A percentile compares a stretch with the other conserved stretches of the same genome.
Conservation (phyloP, 2,797 vertebrate genomes). For the Linurgus olivaceus region DNA sequence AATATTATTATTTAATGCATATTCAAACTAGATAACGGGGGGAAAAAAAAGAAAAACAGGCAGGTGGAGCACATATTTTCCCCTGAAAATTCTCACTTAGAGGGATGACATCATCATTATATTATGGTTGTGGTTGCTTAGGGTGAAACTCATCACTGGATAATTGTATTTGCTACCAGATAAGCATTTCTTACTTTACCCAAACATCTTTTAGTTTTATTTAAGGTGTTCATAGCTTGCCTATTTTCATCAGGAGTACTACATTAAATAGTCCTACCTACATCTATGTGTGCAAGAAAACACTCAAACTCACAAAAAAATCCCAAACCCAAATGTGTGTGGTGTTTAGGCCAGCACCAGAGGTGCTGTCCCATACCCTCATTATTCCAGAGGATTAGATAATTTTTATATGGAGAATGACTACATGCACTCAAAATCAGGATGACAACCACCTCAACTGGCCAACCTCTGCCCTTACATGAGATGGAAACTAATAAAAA, state of each 20-base stretch:
- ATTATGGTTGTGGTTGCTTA: background rate
- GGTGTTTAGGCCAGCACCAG: background rate
- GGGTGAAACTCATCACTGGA: background rate
- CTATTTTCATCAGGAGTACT: background rate
- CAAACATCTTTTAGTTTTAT: background rate
- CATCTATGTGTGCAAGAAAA: background rate
- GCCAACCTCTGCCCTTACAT: background rate
- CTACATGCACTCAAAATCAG: background rate
- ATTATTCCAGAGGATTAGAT: background rate
- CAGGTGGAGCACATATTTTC: background rate
- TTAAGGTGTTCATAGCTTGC: background rate
- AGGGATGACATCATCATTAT: background rate
- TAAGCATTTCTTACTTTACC: background rate
- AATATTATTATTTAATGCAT: background rate
- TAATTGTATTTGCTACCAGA: background rate
- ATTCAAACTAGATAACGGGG: background rate
- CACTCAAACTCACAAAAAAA: background rate
- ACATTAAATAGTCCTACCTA: background rate
- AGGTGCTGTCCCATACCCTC: background rate
- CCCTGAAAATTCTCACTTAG: background rate
- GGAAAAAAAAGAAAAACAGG: background rate
- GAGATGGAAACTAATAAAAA: background rate
- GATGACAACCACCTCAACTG: background rate
- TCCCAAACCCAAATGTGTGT: fast-evolving
- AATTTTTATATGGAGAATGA: background rate